Base-by-base conservation (phyloP, 2,113 vertebrate species). In the Aptenodytes patagonicus region DNA sequence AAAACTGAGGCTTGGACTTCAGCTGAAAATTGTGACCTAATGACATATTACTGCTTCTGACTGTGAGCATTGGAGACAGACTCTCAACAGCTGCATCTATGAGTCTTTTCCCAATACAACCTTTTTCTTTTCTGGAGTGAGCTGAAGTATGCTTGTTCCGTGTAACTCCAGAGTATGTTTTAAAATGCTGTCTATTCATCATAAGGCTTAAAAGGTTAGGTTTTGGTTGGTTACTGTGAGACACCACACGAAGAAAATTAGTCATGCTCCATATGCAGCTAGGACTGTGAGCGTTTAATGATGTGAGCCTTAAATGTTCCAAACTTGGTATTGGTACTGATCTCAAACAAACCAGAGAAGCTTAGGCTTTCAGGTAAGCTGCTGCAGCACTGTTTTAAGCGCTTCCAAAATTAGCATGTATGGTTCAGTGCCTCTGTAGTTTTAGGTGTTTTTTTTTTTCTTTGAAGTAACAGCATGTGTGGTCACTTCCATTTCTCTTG, bases 401-500 rank as follows among this genome's bases (percentile, higher is more conserved):
- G 7, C 34, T 84, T 77, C 22, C 17, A 36, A 55, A 87, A 77
- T 46, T 26, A 81, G 9, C 19, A 25, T 42, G 14, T 68, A 4
- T 64, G 11, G n/a, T 61, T 87, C 22, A 34, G 26, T 34, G 51
- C 52, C 40, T 79, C 49, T 70, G 11, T 72, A 70, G 11, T 65
- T 85, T 69, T 46, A 49, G 12, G 21, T 77, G 32, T 12, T 2
- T 75, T 75, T 62, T 62, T 36, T 71, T 69, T 68, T 6, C 8
- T 80, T 87, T 51, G 4, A 84, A 68, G 28, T 65, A 57, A 19
- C 0, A 2, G 22, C 8, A 1, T 22, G 3, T 46, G 21, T 55
- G 28, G 46, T 76, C 24, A 47, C 1, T 15, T 84, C 42, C 11
- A 12, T 54, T 92, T 84, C 29, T 75, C 2, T 65, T 0, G 0